Evolutionary conservation across 2,797 vertebrate genomes (phyloP).

Genomic region (Allobates femoralis): DNA sequence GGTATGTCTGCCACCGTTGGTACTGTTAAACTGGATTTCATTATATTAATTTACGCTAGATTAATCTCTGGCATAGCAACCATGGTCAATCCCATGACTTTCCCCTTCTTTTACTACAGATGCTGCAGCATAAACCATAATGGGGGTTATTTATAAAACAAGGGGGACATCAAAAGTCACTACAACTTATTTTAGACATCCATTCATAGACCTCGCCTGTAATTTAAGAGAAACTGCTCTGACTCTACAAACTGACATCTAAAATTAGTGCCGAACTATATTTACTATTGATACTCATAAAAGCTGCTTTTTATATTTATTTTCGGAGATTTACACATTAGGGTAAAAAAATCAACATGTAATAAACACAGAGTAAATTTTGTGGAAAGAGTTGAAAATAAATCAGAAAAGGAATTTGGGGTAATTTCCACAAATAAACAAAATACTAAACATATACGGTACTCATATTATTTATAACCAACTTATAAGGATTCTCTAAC

Average conservation of each 20-base stretch:
- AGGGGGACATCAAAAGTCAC: neutral
- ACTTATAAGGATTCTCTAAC: neutral
- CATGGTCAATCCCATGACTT: slow-evolving; percentile 18
- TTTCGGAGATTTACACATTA: neutral
- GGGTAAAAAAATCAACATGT: neutral
- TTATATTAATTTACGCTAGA: slow-evolving; percentile 21
- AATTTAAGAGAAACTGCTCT: neutral
- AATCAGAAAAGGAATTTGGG: neutral
- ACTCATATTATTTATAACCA: neutral
- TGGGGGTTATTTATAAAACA: slow-evolving; percentile 26
- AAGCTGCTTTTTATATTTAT: neutral
- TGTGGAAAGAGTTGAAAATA: neutral
- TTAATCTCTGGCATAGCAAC: slow-evolving; percentile 13
- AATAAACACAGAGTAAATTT: neutral
- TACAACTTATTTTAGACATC: neutral
- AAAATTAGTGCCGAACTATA: neutral
- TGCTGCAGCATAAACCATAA: neutral
- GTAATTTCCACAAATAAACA: neutral
- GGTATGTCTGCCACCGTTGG: slow-evolving; percentile 13
- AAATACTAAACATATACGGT: neutral
- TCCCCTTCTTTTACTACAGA: slow-evolving; percentile 3
- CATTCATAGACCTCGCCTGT: neutral
- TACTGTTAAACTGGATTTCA: slow-evolving; percentile 1
- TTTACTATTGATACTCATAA: slow-evolving; percentile 3
- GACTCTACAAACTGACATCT: neutral